Evolutionary conservation across 2,888 invertebrate genomes (phyloP).

Genomic region (Diabrotica balteata): DNA sequence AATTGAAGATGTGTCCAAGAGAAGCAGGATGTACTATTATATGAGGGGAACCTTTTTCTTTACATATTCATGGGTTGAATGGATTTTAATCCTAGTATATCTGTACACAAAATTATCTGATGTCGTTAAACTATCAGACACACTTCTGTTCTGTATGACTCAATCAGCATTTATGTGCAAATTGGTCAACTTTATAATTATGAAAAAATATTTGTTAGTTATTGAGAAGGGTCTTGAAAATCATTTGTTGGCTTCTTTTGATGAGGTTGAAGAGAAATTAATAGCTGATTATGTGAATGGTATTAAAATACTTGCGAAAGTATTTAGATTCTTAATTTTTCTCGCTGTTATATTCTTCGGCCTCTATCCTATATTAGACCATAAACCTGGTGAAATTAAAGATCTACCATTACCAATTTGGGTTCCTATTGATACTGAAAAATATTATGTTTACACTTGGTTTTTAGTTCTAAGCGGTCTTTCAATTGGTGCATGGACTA

Average conservation of each 20-base stretch:
- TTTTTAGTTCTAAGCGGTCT: conserved; percentile 30
- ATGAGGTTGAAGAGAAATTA: conserved; percentile 24
- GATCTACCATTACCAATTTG: conserved; percentile 37
- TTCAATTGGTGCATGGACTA: conserved; percentile 34
- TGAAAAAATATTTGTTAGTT: conserved; percentile 13
- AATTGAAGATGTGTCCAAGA: conserved; percentile 1
- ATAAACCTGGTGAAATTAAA: conserved; percentile 16
- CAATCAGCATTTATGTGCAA: conserved; percentile 35
- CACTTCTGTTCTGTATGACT: conserved; percentile 35
- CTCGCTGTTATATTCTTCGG: conserved; percentile 25
- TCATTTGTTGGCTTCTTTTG: conserved; percentile 29
- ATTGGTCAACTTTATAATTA: conserved; percentile 32
- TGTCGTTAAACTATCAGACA: conserved; percentile 33
- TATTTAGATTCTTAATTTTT: conserved; percentile 30
- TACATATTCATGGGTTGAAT: conserved; percentile 26
- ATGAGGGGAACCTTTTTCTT: conserved; percentile 12
- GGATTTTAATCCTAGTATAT: conserved; percentile 14
- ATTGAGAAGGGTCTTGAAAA: conserved; percentile 32
- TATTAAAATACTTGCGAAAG: conserved; percentile 19
- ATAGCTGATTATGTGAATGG: conserved; percentile 22
- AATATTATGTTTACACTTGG: conserved; percentile 36
- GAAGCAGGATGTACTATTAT: conserved; percentile 20
- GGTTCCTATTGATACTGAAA: conserved; percentile 39
- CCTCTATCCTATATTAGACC: conserved; percentile 34
- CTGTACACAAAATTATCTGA: conserved; percentile 23